phyloP scores from a whole-genome alignment of 1,140 invertebrate genomes.

The Epicauta chinensis region DNA sequence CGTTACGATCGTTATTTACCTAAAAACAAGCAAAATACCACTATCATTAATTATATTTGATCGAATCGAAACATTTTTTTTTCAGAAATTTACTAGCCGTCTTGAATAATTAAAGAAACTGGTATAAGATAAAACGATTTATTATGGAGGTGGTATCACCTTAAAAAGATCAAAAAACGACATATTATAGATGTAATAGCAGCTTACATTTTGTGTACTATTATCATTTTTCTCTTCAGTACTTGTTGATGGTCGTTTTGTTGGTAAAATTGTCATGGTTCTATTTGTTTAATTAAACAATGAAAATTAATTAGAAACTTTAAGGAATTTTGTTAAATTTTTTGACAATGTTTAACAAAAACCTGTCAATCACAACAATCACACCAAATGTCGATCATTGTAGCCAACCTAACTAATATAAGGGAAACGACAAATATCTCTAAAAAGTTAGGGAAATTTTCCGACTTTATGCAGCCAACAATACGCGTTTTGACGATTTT shows the following conservation, averaged over 20 bases:
- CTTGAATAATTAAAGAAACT: too few relatives aligned
- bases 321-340: not conserved
- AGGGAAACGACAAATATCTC: not conserved
- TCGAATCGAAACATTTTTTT: too few relatives aligned
- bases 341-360: not conserved
- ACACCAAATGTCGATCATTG: too few relatives aligned
- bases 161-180: constrained; percentile 18
- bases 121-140: too few relatives aligned
- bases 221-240: constrained; percentile 36
- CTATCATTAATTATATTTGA: constrained; percentile 1
- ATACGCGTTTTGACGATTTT: too few relatives aligned
- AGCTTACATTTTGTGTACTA: constrained; percentile 34
- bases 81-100: too few relatives aligned
- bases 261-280: constrained; percentile 40
- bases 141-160: constrained; percentile 19
- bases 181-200: constrained; percentile 12
- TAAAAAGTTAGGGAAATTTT: not conserved
- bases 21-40: constrained; percentile 19
- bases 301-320: not conserved
- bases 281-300: not conserved
- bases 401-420: not conserved
- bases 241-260: constrained; percentile 33
- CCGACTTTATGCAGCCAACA: too few relatives aligned
- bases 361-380: not conserved
- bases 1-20: constrained; percentile 27